Conservation (phyloP, 35 echinoderm and acorn worm species). For the Amphiura filiformis region DNA sequence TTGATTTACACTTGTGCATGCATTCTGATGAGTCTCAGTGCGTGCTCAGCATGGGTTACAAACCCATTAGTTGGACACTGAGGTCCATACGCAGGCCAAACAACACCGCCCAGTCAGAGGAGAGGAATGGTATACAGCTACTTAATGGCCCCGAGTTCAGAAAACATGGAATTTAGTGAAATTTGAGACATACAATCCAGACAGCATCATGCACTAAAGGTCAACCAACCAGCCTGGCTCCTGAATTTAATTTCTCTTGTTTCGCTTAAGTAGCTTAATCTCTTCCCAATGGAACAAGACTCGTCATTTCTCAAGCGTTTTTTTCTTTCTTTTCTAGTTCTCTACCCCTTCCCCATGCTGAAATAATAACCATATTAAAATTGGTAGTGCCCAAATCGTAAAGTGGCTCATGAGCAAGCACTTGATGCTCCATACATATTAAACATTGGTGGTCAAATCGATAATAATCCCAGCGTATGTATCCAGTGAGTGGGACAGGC, state of each 20-base stretch:
- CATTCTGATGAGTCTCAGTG: neutral
- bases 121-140: neutral
- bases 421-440: neutral
- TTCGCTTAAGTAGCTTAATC: neutral
- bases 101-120: neutral
- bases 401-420: neutral
- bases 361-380: neutral
- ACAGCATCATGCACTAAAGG: neutral
- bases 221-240: neutral
- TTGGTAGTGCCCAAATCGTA: neutral
- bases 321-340: neutral
- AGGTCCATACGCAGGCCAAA: neutral
- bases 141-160: constrained; percentile 5
- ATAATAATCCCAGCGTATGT: no score
- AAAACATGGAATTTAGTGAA: neutral
- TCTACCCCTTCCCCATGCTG: neutral
- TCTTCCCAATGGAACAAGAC: neutral
- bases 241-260: neutral
- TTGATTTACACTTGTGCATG: neutral
- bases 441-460: neutral
- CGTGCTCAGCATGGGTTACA: neutral
- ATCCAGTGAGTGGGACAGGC: neutral
- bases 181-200: neutral
- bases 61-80: neutral
- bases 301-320: neutral